Base-by-base conservation (phyloP, 2,888 invertebrate species). In the Ferrisia virgata region DNA sequence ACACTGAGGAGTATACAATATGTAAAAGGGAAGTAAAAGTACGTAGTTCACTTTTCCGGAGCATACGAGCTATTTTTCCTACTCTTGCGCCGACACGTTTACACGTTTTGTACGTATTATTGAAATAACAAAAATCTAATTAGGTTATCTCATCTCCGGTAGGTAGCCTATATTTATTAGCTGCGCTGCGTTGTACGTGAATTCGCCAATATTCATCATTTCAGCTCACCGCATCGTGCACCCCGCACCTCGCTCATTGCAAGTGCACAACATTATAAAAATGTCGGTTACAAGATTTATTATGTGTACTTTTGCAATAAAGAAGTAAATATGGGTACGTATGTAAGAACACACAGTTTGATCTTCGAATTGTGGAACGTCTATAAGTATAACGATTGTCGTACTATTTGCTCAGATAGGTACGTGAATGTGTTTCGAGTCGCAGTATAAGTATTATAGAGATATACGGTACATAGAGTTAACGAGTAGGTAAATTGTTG, bases 141-240 rank as follows among this genome's bases (percentile, higher is more conserved):
- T 64, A 64, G 64, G 64, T 64, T 64, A 64, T 64, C 64, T 64
- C 64, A 64, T 64, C 64, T 64, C 28, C 64, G 64, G 64, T 64
- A 64, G 28, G 28, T 64, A 64, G 64, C 64, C 64, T 64, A 64
- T 28, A 64, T 53, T 53, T 22, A 53, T 47, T 53, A 53, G 22
- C 53, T 64, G 64, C 64, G 64, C 64, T n/a, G 64, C 64, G 53
- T 53, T 22, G 39, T 11, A 15, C 28, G 6, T 64, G 13, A 28
- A 64, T 64, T 64, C 64, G 64, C 25, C 28, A 64, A 64, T 64
- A 64, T 6, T 53, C n/a, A 47, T 36, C 8, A 36, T 36, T 36
- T 36, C 36, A 36, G 8, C 36, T 58, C 58, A 2, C 25, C 58
- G 6, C 25, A 25, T 8, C 58, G 1, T 9, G 25, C 22, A 22